Evolutionary conservation across 2,888 invertebrate species (phyloP), one percentile per base, ranked within the genome.

Genomic region (Dorcus hopei): DNA sequence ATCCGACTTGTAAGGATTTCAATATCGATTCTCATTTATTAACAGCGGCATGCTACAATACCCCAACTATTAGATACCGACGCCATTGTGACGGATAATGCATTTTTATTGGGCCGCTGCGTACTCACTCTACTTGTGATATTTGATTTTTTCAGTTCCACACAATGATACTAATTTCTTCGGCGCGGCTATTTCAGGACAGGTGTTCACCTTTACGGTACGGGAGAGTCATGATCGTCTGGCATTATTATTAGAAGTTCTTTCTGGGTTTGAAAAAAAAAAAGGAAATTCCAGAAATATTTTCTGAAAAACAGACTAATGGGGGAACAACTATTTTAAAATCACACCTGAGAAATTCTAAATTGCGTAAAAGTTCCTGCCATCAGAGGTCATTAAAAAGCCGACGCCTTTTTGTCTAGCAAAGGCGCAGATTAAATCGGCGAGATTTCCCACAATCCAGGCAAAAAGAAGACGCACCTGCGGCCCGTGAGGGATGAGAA

Each of bases 361-460:
- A 33, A 33, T 33, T 33, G 3, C 26, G 26, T 33, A 33, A 33
- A 33, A 45, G 38, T 41, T 48, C 49, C 56, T 50, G 54, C 52
- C 58, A 55, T 43, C 45, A n/a, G 42, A 42, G 56, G 53, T 57
- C 61, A 61, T 61, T 57, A 62, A 63, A 57, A 54, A 52, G 42
- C 56, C 52, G 62, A 57, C 62, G 64, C 66, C 66, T 54, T 33
- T 42, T 60, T 61, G 66, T 66, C 64, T 66, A 47, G 61, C 53
- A 9, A 39, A n/a, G 38, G 38, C 16, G 39, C 16, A 48, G 54
- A 38, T 38, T 39, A 38, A 47, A 54, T 19, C 39, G 54, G 39
- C 38, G 39, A 47, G 33, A 47, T 38, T 11, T 14, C 14, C 26
- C 39, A 48, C 16, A 16, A 47, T 45, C 19, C 11, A 58, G 41